A percentile compares a stretch with the other conserved stretches of the same genome.
These are phyloP conservation scores for Cylloceria caligata DNA, from an alignment of 2,888 invertebrate genomes.

Conservation along the genomic window DNA sequence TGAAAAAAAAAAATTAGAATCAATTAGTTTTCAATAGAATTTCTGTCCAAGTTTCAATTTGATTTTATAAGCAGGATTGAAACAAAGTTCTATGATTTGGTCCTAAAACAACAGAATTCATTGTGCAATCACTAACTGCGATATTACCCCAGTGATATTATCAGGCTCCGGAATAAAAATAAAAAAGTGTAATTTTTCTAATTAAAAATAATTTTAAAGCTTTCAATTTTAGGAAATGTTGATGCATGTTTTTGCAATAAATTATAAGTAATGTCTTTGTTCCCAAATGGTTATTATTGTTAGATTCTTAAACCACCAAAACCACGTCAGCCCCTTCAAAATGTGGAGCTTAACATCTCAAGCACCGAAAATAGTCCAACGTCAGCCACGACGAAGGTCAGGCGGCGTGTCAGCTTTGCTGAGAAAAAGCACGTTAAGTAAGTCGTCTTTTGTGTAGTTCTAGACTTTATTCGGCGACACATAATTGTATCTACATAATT, in stretches of 20 bases:
- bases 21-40: no score
- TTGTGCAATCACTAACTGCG: no score
- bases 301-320: slow-evolving; percentile 80
- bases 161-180: no score
- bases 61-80: no score
- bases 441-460: slow-evolving; percentile 48
- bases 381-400: slow-evolving; percentile 70
- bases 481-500: slow-evolving; percentile 37
- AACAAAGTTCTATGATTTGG: no score
- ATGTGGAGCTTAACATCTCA: slow-evolving; percentile 71
- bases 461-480: slow-evolving; percentile 17
- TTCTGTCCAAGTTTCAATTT: no score
- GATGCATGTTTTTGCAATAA: not conserved
- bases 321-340: slow-evolving; percentile 74
- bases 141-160: no score
- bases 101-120: no score
- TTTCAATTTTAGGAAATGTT: not conserved
- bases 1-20: no score
- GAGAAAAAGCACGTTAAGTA: slow-evolving; percentile 81
- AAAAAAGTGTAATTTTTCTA: not conserved
- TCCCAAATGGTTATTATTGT: slow-evolving; percentile 16
- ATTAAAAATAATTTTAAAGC: not conserved
- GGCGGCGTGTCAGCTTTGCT: slow-evolving; percentile 81
- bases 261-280: not conserved
- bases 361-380: slow-evolving; percentile 73